phyloP scores from a whole-genome alignment of 1,140 invertebrate genomes.

The Eupeodes corollae region DNA sequence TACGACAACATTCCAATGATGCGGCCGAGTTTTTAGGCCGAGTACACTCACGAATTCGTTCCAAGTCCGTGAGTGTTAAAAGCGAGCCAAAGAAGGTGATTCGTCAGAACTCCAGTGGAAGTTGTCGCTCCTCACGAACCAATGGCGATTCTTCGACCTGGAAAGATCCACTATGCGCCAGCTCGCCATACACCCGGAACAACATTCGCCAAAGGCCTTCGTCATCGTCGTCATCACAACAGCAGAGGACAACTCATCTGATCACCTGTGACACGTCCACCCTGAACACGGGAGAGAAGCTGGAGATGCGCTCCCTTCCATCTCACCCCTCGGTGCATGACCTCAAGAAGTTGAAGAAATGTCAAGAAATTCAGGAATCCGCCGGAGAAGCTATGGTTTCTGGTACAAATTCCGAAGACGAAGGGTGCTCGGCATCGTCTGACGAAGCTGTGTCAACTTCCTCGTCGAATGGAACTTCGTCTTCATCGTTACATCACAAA shows the following conservation, averaged over 20 bases:
- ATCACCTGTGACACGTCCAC: slow-evolving; percentile 22
- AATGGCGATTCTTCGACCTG: slow-evolving; percentile 3
- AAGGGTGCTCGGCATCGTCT: slow-evolving; percentile 38
- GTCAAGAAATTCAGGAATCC: slow-evolving; percentile 47
- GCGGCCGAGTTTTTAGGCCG: slow-evolving; percentile 5
- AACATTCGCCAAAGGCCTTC: slow-evolving; percentile 9
- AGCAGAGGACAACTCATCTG: slow-evolving; percentile 3
- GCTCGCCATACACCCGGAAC: slow-evolving; percentile 18
- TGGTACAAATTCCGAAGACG: slow-evolving; percentile 45
- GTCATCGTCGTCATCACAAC: neutral
- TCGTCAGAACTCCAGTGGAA: slow-evolving; percentile 6
- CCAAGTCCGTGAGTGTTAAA: slow-evolving; percentile 23
- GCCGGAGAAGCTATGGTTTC: slow-evolving; percentile 52
- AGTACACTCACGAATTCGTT: slow-evolving; percentile 20
- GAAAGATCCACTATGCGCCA: slow-evolving; percentile 15
- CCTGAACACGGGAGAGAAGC: slow-evolving; percentile 10
- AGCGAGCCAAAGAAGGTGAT: slow-evolving; percentile 1
- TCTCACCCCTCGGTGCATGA: slow-evolving; percentile 18
- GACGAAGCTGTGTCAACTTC: slow-evolving; percentile 28
- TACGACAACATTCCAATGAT: slow-evolving; percentile 17
- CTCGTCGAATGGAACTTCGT: slow-evolving; percentile 19
- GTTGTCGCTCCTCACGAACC: slow-evolving; percentile 1
- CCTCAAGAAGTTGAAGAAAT: slow-evolving; percentile 25
- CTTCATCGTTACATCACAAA: slow-evolving; percentile 14
- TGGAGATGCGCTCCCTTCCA: slow-evolving; percentile 9